These are phyloP conservation scores for Hippocampus comes DNA, from an alignment of 2,113 vertebrate species.

Conservation along the genomic window DNA sequence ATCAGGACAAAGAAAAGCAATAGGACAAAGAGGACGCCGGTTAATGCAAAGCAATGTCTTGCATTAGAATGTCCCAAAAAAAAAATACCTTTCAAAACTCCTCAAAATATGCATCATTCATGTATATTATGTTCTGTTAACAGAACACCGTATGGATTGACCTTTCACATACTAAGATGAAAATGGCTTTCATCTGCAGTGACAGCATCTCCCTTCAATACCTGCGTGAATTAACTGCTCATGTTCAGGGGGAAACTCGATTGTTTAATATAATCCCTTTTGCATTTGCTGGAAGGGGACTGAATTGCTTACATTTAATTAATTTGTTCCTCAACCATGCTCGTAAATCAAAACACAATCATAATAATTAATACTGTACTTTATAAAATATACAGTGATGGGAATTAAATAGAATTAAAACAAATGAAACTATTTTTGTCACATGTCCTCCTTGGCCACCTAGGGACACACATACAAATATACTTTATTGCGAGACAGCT, in stretches of 20 bases:
- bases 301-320: constrained; percentile 28
- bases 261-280: constrained; percentile 34
- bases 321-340: not conserved
- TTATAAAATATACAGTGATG: too few species aligned
- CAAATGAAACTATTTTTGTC: too few species aligned
- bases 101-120: constrained; percentile 37
- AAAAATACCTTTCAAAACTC: constrained; percentile 21
- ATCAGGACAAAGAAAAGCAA: constrained; percentile 47
- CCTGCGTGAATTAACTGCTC: constrained; percentile 33
- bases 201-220: constrained; percentile 47
- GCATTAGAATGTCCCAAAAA: constrained; percentile 30
- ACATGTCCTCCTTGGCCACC: too few species aligned
- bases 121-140: constrained; percentile 38
- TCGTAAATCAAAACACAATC: not conserved
- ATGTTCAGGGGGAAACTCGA: constrained; percentile 24
- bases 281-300: constrained; percentile 32
- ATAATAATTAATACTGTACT: too few species aligned
- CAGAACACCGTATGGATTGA: constrained; percentile 41
- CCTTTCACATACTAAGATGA: constrained; percentile 25
- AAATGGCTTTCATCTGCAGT: constrained; percentile 27
- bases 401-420: too few species aligned
- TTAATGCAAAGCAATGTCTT: constrained; percentile 49
- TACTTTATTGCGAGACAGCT: too few species aligned
- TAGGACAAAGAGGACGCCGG: constrained; percentile 55
- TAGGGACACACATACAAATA: too few species aligned